Evolutionary conservation across 2,888 invertebrate genomes (phyloP).

Genomic region (Flabesymbios commensalis): DNA sequence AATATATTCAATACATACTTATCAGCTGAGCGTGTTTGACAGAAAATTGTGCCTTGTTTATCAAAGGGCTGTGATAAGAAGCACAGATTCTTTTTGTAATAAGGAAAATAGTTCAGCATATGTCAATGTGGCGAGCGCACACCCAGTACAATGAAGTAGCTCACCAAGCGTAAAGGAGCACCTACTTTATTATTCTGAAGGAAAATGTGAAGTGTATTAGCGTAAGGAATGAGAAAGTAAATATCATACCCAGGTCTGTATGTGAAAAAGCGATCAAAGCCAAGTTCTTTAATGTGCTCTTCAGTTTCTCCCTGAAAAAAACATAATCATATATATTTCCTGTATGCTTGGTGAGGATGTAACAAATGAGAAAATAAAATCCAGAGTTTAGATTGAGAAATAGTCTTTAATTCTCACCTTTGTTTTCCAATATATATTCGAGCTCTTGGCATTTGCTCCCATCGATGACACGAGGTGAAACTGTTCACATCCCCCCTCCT

Average conservation of each 20-base stretch:
- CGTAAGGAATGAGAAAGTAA: background rate
- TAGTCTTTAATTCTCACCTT: slow-evolving; percentile 60
- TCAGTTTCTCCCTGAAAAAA: slow-evolving; percentile 58
- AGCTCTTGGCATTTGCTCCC: slow-evolving; percentile 63
- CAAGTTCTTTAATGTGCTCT: slow-evolving; percentile 53
- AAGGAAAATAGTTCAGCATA: background rate
- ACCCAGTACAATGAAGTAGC: background rate
- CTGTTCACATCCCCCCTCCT: slow-evolving; percentile 61
- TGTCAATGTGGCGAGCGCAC: no score
- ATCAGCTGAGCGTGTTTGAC: no score
- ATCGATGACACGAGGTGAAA: slow-evolving; percentile 63
- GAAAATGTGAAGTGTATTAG: background rate
- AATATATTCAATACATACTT: no score
- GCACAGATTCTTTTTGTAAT: background rate
- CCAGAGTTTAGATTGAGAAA: no score
- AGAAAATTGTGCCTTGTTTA: no score
- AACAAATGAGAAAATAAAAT: background rate
- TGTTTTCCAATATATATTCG: slow-evolving; percentile 62
- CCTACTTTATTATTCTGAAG: background rate
- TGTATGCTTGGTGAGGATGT: slow-evolving; percentile 2
- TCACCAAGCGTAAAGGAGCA: background rate
- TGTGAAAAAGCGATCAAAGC: slow-evolving; percentile 53
- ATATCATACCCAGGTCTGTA: slow-evolving; percentile 57
- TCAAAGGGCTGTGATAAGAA: no score
- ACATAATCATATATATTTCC: background rate